These are phyloP conservation scores for Tinamus guttatus DNA, from an alignment of 2,113 vertebrate genomes.

Conservation along the genomic window DNA sequence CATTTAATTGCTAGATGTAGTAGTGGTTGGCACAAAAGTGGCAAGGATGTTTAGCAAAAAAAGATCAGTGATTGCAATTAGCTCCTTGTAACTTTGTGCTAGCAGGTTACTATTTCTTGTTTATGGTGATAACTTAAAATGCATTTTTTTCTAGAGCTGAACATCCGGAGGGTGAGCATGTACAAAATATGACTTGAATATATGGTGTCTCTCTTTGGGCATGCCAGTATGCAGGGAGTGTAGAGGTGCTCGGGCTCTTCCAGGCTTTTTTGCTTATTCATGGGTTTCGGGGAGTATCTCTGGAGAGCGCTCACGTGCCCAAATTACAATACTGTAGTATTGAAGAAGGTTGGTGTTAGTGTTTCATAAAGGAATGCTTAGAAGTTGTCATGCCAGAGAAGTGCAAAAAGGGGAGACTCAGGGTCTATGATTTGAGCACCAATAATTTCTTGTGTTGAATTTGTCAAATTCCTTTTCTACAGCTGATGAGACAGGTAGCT, in stretches of 20 bases:
- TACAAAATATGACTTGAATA: neutral
- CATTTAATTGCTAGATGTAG: neutral
- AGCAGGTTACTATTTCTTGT: neutral
- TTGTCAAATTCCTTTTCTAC: neutral
- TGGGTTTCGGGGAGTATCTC: conserved; percentile 41
- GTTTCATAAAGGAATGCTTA: neutral
- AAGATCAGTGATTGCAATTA: neutral
- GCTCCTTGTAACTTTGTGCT: neutral
- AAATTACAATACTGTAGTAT: neutral
- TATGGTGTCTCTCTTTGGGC: neutral
- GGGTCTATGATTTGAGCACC: neutral
- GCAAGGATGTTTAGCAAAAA: neutral
- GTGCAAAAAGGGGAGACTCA: neutral
- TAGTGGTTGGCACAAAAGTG: neutral
- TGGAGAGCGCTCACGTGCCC: neutral
- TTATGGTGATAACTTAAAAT: neutral
- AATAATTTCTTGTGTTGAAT: neutral
- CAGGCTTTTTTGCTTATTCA: conserved; percentile 24
- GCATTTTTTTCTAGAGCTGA: neutral
- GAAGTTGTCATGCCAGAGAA: neutral
- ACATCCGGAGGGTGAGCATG: neutral
- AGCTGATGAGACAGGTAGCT: neutral
- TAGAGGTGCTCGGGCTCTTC: neutral
- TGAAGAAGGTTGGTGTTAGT: neutral
- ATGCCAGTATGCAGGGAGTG: neutral